phyloP scores from a whole-genome alignment of 53 echinoderm and acorn worm species.

The Glandiceps talaboti region DNA sequence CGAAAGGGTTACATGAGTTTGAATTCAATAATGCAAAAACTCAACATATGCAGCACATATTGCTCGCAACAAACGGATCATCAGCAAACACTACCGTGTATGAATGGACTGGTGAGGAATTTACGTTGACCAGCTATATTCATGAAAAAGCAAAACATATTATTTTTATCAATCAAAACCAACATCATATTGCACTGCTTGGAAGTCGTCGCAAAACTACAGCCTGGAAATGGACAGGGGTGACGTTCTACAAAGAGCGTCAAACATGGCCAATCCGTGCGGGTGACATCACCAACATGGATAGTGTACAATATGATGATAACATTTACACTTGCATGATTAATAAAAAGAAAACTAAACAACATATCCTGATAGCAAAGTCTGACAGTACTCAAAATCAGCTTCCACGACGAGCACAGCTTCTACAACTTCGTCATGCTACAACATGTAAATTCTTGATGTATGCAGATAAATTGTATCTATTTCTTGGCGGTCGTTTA shows the following conservation, averaged over 20 bases:
- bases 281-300: not conserved
- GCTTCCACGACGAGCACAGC: not conserved
- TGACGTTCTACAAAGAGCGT: not conserved
- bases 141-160: not conserved
- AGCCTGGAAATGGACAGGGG: not conserved
- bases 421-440: not conserved
- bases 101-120: not conserved
- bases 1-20: not conserved
- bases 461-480: not conserved
- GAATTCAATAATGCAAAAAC: not conserved
- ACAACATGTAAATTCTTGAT: not conserved
- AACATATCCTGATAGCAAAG: not conserved
- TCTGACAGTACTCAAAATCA: not conserved
- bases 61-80: not conserved
- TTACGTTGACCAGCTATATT: not conserved
- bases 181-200: not conserved
- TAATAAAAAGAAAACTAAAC: not conserved
- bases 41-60: not conserved
- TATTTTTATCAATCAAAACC: not conserved
- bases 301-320: not conserved
- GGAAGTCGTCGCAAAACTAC: not conserved
- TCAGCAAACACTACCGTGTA: not conserved
- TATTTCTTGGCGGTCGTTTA: not conserved
- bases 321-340: not conserved
- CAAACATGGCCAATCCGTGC: not conserved